Conservation (phyloP, 1,140 invertebrate genomes). For the Drosophila virilis region DNA sequence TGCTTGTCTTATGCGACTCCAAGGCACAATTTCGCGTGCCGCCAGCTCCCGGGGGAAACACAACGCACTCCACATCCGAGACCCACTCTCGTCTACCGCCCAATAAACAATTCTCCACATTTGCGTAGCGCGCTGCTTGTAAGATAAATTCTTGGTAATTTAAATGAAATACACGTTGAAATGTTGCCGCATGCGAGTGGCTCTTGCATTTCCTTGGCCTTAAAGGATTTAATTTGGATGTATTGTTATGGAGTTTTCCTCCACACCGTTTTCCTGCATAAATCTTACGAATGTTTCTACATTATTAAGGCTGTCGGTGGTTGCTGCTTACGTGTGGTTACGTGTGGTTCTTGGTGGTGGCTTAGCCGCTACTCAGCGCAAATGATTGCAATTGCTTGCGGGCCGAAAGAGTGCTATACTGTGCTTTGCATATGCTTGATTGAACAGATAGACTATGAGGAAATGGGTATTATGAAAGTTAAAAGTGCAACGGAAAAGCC, state of each 20-base stretch:
- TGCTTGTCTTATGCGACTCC: constrained; percentile 76
- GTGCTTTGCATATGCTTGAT: constrained; percentile 3
- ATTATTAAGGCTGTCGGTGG: constrained; percentile 28
- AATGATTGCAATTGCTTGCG: constrained; percentile 11
- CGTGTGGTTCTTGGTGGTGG: not conserved
- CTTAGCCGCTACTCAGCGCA: not conserved
- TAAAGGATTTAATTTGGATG: constrained; percentile 77
- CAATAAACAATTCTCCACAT: constrained; percentile 24
- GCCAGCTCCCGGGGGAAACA: constrained; percentile 56
- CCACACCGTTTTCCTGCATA: constrained; percentile 10
- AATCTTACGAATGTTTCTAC: constrained; percentile 21
- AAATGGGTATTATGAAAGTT: not conserved
- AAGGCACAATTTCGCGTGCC: constrained; percentile 74
- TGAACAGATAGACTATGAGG: not conserved
- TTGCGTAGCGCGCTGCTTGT: constrained; percentile 38
- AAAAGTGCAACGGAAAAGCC: no score
- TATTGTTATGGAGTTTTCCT: constrained; percentile 60
- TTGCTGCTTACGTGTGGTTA: not conserved
- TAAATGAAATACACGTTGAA: constrained; percentile 74
- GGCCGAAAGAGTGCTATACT: not conserved
- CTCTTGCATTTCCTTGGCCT: constrained; percentile 42
- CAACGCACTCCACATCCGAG: constrained; percentile 20
- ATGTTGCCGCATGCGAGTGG: constrained; percentile 43
- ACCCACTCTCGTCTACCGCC: constrained; percentile 2
- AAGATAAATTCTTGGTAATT: constrained; percentile 72